Conservation (phyloP, 1,140 invertebrate species). For the Nomia melanderi region DNA sequence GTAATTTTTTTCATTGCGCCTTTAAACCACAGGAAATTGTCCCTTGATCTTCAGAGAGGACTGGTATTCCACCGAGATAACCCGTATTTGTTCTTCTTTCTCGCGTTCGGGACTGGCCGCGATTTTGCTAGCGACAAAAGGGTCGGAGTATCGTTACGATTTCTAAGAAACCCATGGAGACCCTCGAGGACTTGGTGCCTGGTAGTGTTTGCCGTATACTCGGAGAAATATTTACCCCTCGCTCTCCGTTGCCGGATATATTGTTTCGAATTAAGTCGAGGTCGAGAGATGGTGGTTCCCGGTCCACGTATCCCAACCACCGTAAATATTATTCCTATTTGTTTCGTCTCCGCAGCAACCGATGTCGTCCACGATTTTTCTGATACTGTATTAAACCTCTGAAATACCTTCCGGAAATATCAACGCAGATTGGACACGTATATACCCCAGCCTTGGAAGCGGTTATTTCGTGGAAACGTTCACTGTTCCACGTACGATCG, state of each 20-base stretch:
- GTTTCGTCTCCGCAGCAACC: not conserved
- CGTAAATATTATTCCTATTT: constrained; percentile 43
- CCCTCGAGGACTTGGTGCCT: too few relatives aligned
- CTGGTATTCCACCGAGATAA: not conserved
- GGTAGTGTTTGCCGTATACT: constrained; percentile 15
- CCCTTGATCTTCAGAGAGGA: not conserved
- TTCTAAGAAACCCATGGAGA: not conserved
- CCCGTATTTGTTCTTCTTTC: constrained; percentile 5
- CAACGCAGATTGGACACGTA: not conserved
- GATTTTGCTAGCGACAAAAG: not conserved
- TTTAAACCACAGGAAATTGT: not conserved
- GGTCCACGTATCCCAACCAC: not conserved
- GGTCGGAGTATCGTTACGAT: not conserved
- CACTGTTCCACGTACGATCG: not conserved
- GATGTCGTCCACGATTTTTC: not conserved
- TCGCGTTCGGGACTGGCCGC: not conserved
- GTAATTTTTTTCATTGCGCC: not conserved
- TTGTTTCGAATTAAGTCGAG: constrained; percentile 36
- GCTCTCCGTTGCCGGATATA: constrained; percentile 3
- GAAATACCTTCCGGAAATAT: constrained; percentile 17
- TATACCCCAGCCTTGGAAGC: not conserved
- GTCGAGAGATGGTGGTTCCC: constrained; percentile 2
- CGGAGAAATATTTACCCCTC: constrained; percentile 31
- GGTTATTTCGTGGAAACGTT: not conserved
- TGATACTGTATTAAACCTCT: constrained; percentile 13